Evolutionary conservation across 2,113 vertebrate genomes (phyloP).

Genomic region (Cygnus atratus): DNA sequence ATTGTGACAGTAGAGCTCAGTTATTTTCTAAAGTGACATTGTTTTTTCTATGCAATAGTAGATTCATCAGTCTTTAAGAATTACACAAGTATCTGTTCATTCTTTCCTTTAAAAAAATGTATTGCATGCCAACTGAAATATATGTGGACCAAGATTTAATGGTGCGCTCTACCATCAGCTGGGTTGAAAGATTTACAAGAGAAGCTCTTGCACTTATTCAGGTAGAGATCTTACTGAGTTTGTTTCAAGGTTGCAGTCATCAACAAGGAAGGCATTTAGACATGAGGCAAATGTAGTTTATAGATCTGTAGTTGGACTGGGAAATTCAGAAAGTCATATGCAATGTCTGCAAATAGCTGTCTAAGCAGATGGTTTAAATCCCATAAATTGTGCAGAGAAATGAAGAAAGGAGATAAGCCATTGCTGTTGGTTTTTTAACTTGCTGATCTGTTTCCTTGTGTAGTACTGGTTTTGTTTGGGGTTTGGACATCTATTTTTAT

Average conservation of each 20-base stretch:
- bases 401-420: background rate
- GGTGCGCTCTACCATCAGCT: background rate
- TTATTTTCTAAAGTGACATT: background rate
- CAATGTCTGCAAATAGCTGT: background rate
- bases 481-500: background rate
- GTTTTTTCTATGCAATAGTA: background rate
- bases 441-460: background rate
- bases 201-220: background rate
- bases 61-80: constrained; percentile 44
- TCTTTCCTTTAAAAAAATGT: background rate
- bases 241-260: constrained; percentile 18
- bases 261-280: background rate
- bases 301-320: background rate
- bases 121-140: constrained; percentile 8
- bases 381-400: background rate
- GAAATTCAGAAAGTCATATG: background rate
- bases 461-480: background rate
- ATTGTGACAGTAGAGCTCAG: background rate
- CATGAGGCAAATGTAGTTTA: background rate
- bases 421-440: background rate
- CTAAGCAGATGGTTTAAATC: constrained; percentile 9
- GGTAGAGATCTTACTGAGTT: background rate
- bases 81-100: background rate
- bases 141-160: background rate
- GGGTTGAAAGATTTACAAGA: constrained; percentile 2